Conservation (phyloP, 2,797 vertebrate species). For the Benthosema pterotum region DNA sequence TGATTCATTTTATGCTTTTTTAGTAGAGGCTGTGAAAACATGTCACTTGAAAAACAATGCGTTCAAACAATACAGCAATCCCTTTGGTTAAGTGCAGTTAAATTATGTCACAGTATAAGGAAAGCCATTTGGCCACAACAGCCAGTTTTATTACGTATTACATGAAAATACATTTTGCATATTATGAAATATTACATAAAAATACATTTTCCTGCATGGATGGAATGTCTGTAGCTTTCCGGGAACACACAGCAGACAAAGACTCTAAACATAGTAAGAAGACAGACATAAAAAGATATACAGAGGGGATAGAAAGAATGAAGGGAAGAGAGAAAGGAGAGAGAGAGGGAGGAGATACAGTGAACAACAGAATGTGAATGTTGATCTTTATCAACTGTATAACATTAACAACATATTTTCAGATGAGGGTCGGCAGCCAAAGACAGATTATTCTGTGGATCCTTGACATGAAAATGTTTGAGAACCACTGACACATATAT, state of each 20-base stretch:
- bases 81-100: neutral
- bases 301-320: neutral
- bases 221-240: conserved; percentile 6
- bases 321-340: neutral
- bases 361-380: neutral
- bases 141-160: conserved; percentile 5
- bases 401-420: no score
- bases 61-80: no score
- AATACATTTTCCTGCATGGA: conserved; percentile 1
- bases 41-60: no score
- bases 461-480: no score
- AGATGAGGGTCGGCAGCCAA: no score
- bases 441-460: no score
- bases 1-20: no score
- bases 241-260: neutral
- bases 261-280: conserved; percentile 6
- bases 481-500: no score
- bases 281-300: neutral
- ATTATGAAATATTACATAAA: conserved; percentile 13
- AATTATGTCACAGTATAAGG: neutral
- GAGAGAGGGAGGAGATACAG: neutral
- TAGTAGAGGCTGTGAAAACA: no score
- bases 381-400: no score
- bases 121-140: neutral
- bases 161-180: conserved; percentile 1